phyloP scores from a whole-genome alignment of 2,888 invertebrate genomes.

The Pristionchus entomophagus region DNA sequence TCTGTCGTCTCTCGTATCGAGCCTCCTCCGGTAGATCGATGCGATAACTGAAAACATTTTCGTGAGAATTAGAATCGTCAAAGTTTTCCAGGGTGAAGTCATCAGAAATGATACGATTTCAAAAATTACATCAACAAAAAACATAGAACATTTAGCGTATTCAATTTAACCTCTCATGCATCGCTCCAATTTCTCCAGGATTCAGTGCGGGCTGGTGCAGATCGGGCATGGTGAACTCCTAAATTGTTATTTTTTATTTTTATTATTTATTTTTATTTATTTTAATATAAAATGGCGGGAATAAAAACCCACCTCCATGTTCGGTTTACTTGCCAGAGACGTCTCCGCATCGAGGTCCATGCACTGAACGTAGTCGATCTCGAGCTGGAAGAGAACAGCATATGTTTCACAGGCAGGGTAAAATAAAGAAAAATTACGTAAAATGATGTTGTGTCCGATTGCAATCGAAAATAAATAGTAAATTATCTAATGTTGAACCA shows the following conservation, averaged over 20 bases:
- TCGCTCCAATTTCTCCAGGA: slow-evolving; percentile 57
- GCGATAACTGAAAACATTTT: slow-evolving; percentile 62
- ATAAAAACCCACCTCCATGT: neutral
- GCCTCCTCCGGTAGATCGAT: slow-evolving; percentile 67
- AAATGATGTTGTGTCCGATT: too few relatives aligned
- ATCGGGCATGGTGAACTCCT: slow-evolving; percentile 53
- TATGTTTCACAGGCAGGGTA: too few relatives aligned
- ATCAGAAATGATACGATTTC: too few relatives aligned
- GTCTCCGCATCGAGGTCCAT: slow-evolving; percentile 72
- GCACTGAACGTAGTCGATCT: slow-evolving; percentile 76
- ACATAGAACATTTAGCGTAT: too few relatives aligned
- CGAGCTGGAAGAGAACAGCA: slow-evolving; percentile 68
- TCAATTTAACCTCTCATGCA: slow-evolving; percentile 69
- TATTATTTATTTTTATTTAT: neutral
- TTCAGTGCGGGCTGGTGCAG: slow-evolving; percentile 68
- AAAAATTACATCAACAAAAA: too few relatives aligned
- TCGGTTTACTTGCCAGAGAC: slow-evolving; percentile 49
- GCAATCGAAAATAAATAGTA: too few relatives aligned
- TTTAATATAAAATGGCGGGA: neutral
- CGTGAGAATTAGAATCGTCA: neutral
- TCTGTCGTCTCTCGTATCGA: neutral
- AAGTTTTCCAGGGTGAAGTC: neutral
- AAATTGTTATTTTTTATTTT: neutral
- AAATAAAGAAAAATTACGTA: too few relatives aligned
- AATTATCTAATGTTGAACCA: too few relatives aligned